Evolutionary conservation across 2,888 invertebrate genomes (phyloP).

Genomic region (Oscheius myriophilus): DNA sequence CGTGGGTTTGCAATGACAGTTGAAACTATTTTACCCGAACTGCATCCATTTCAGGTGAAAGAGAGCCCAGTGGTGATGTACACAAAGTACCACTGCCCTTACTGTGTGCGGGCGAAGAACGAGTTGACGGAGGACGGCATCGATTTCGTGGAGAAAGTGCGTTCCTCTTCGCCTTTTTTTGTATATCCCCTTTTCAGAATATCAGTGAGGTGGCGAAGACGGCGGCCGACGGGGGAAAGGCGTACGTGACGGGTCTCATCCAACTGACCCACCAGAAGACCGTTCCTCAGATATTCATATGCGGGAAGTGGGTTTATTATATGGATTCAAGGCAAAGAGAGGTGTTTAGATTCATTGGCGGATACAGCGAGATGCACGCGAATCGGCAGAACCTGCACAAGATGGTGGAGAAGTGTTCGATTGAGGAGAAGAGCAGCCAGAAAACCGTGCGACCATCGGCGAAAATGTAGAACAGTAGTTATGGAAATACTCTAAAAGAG

Average conservation of each 20-base stretch:
- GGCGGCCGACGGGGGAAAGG: slow-evolving; percentile 34
- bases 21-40: background rate
- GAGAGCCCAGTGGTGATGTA: slow-evolving; percentile 62
- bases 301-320: slow-evolving; percentile 50
- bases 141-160: slow-evolving; percentile 54
- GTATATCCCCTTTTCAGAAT: slow-evolving; percentile 34
- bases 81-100: slow-evolving; percentile 64
- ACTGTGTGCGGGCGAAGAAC: slow-evolving; percentile 64
- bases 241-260: slow-evolving; percentile 42
- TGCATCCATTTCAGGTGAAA: slow-evolving; percentile 13
- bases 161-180: slow-evolving; percentile 16
- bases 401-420: slow-evolving; percentile 44
- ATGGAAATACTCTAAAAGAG: background rate
- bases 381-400: slow-evolving; percentile 37
- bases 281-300: slow-evolving; percentile 69
- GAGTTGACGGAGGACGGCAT: slow-evolving; percentile 59
- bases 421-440: slow-evolving; percentile 18
- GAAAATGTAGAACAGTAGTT: background rate
- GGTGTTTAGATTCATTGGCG: slow-evolving; percentile 48
- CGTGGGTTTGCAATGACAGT: too few species aligned
- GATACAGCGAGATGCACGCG: slow-evolving; percentile 49
- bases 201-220: slow-evolving; percentile 40
- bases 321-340: background rate
- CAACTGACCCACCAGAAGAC: slow-evolving; percentile 53
- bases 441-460: slow-evolving; percentile 6